A percentile compares a stretch with the other conserved stretches of the same genome.
These are phyloP conservation scores for Aphelinus atriplicis DNA, from an alignment of 1,140 invertebrate species.

Conservation along the genomic window DNA sequence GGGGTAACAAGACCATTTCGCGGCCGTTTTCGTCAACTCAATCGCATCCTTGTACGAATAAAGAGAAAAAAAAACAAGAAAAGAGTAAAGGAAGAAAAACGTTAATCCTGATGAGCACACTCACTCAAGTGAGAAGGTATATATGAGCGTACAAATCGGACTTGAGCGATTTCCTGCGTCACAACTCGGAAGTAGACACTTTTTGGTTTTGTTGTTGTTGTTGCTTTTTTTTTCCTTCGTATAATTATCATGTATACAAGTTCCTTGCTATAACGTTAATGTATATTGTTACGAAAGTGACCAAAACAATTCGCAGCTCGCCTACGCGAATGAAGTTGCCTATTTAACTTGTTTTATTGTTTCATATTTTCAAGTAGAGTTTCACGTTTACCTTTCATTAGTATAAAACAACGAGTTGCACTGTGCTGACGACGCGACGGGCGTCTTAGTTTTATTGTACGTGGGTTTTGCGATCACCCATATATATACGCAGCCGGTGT, in stretches of 20 bases:
- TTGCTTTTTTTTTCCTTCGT: background rate
- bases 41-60: no score
- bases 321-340: background rate
- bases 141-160: background rate
- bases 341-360: background rate
- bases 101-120: background rate
- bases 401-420: constrained; percentile 8
- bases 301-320: background rate
- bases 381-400: background rate
- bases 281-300: constrained; percentile 4
- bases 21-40: no score
- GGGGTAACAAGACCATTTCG: no score
- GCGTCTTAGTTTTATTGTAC: no score
- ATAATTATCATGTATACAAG: background rate
- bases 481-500: no score
- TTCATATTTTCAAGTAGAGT: background rate
- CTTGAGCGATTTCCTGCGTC: background rate
- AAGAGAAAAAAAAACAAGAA: background rate
- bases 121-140: background rate
- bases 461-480: no score
- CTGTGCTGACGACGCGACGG: background rate
- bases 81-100: background rate
- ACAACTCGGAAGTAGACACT: constrained; percentile 8
- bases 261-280: background rate
- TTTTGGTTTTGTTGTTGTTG: background rate